phyloP scores from a whole-genome alignment of 2,113 vertebrate genomes.

The Misgurnus anguillicaudatus region DNA sequence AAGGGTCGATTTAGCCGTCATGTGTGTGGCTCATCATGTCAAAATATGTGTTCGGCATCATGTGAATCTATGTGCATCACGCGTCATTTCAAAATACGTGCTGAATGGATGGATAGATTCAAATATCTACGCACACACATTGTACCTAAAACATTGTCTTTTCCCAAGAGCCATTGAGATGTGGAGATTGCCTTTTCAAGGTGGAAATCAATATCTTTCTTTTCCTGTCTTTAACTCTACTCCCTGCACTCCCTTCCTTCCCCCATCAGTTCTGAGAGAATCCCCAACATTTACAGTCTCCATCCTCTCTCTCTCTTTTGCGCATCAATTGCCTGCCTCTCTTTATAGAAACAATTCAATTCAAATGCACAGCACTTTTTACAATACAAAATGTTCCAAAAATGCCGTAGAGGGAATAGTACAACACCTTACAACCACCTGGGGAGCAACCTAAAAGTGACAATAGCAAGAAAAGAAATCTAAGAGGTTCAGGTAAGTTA shows the following conservation, averaged over 20 bases:
- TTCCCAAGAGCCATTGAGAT: constrained; percentile 61
- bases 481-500: too few relatives aligned
- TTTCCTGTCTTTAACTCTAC: constrained; percentile 62
- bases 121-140: constrained; percentile 41
- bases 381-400: background rate
- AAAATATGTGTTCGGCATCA: too few relatives aligned
- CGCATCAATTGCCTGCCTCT: background rate
- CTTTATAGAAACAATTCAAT: background rate
- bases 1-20: too few relatives aligned
- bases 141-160: constrained; percentile 48
- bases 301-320: constrained; percentile 27
- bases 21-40: too few relatives aligned
- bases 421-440: background rate
- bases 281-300: background rate
- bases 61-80: too few relatives aligned
- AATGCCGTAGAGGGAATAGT: too few relatives aligned
- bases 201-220: constrained; percentile 73
- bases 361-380: background rate
- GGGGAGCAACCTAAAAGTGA: too few relatives aligned
- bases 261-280: constrained; percentile 60
- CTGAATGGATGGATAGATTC: too few relatives aligned
- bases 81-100: too few relatives aligned
- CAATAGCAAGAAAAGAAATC: too few relatives aligned
- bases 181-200: constrained; percentile 68
- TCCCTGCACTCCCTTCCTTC: constrained; percentile 28